Evolutionary conservation across 2,113 vertebrate genomes (phyloP).

Genomic region (Tricholaema leucomelas): DNA sequence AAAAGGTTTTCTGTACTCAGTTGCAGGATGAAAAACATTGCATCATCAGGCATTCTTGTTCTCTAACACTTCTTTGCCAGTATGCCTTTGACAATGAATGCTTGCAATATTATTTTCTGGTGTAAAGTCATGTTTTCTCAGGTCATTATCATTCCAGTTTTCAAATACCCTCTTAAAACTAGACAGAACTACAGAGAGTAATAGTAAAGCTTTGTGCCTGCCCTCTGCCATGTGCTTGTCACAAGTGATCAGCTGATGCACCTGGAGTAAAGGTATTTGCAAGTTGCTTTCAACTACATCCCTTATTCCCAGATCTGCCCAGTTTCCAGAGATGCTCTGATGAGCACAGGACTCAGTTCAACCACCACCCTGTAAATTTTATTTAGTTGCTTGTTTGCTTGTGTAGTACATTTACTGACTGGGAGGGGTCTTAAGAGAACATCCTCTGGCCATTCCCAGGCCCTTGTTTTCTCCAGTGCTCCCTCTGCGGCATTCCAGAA

Average conservation of each 20-base stretch:
- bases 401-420: neutral
- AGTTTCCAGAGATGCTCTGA: neutral
- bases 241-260: conserved; percentile 30
- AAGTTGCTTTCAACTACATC: conserved; percentile 4
- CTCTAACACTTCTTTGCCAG: conserved; percentile 69
- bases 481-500: fast-evolving
- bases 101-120: conserved; percentile 71
- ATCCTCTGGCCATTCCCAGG: neutral
- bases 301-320: conserved; percentile 18
- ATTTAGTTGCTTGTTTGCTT: neutral
- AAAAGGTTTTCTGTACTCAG: conserved; percentile 81
- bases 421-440: neutral
- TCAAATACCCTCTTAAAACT: conserved; percentile 35
- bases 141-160: conserved; percentile 62
- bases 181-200: conserved; percentile 43
- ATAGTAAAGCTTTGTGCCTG: conserved; percentile 53
- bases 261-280: neutral
- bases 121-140: conserved; percentile 69
- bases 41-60: conserved; percentile 75
- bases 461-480: neutral
- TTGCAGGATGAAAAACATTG: conserved; percentile 75
- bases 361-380: neutral
- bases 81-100: conserved; percentile 64
- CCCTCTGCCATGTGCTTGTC: neutral
- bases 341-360: neutral